Evolutionary conservation across 2,888 invertebrate species (phyloP).

Genomic region (Rugalucina vietnamica): DNA sequence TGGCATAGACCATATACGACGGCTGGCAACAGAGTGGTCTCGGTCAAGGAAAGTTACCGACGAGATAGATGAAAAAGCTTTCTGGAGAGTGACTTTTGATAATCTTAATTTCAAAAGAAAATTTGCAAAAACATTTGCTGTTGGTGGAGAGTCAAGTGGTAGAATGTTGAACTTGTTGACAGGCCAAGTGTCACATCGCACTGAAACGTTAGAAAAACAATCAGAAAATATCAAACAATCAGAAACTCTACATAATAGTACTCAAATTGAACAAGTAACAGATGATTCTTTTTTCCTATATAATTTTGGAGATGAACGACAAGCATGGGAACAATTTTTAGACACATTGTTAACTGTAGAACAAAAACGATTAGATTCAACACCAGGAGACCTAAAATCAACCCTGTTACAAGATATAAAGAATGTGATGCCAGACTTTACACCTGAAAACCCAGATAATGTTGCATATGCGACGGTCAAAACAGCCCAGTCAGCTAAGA

Average conservation of each 20-base stretch:
- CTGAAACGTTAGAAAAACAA: neutral
- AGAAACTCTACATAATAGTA: neutral
- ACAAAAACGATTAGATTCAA: neutral
- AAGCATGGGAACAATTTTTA: neutral
- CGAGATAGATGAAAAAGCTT: neutral
- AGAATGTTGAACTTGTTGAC: neutral
- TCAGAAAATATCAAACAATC: neutral
- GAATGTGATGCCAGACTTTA: neutral
- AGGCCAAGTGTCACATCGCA: neutral
- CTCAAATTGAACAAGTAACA: neutral
- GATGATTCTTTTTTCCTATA: neutral
- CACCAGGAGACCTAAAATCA: neutral
- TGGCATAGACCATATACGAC: neutral
- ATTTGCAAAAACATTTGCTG: neutral
- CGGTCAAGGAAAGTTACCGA: neutral
- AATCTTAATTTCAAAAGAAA: neutral
- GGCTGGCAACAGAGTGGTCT: neutral
- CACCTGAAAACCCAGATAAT: neutral
- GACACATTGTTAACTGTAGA: neutral
- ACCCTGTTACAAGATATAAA: neutral
- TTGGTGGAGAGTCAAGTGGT: neutral
- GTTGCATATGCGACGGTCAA: neutral
- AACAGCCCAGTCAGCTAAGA: neutral
- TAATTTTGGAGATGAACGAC: neutral
- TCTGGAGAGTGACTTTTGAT: neutral